Conservation (phyloP, 2,888 invertebrate species). For the Hypsopygia costalis region DNA sequence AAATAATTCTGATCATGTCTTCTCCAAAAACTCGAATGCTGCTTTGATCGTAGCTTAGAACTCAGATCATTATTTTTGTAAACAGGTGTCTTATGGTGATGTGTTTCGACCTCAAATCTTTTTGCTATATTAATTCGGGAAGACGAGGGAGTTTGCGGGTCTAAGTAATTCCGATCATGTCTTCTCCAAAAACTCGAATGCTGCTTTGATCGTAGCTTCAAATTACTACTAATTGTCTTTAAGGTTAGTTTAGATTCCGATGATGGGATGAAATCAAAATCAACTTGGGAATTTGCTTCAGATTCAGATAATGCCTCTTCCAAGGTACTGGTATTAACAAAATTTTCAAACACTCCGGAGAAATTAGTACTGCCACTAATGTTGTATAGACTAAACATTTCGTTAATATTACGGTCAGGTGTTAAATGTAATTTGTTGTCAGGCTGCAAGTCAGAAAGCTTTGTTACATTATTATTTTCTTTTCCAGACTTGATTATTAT, state of each 20-base stretch:
- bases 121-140: no score
- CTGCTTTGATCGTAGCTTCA: no score
- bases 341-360: slow-evolving; percentile 1
- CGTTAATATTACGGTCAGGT: slow-evolving; percentile 1
- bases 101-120: no score
- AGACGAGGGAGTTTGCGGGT: no score
- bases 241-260: background rate
- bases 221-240: slow-evolving; percentile 1
- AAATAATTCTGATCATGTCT: no score
- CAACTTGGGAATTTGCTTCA: slow-evolving; percentile 1
- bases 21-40: no score
- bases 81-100: no score
- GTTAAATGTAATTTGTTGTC: slow-evolving; percentile 1
- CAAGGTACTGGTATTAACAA: background rate
- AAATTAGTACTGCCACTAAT: slow-evolving; percentile 1
- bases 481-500: background rate
- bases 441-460: slow-evolving; percentile 1
- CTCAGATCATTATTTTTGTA: no score
- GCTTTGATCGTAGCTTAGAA: no score
- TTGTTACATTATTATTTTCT: slow-evolving; percentile 1
- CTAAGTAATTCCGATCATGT: no score
- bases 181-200: no score
- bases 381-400: slow-evolving; percentile 1
- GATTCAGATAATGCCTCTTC: background rate
- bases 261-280: slow-evolving; percentile 1